Percentiles rank a stretch among this genome's conserved stretches.
Conservation (phyloP, 2,888 invertebrate species). For the Pheosia tremula region DNA sequence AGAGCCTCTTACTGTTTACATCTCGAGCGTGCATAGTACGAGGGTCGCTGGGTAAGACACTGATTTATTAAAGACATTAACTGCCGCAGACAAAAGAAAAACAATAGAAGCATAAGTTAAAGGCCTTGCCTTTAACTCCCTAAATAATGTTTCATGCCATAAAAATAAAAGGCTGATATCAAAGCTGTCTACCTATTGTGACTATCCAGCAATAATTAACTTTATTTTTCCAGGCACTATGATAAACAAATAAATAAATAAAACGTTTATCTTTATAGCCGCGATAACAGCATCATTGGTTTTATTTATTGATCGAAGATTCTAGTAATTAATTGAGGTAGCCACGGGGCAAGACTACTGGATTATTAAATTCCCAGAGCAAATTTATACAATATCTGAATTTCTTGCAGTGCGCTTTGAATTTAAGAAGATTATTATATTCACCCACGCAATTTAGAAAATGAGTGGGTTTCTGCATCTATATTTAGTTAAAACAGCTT, state of each 20-base stretch:
- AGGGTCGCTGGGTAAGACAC: conserved; percentile 54
- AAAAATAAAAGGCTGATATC: neutral
- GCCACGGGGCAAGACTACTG: neutral
- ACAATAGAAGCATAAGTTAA: neutral
- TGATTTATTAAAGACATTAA: too few relatives aligned
- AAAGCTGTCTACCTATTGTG: neutral
- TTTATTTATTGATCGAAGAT: neutral
- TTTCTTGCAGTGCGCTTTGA: too few relatives aligned
- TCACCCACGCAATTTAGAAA: too few relatives aligned
- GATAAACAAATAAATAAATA: conserved; percentile 4
- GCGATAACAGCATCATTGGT: neutral
- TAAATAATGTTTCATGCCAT: neutral
- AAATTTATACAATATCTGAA: neutral
- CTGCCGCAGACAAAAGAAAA: too few relatives aligned
- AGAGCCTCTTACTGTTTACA: conserved; percentile 51
- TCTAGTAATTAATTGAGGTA: neutral
- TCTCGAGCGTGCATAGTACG: conserved; percentile 60
- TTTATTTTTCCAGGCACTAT: neutral
- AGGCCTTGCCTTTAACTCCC: neutral
- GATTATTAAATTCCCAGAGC: neutral
- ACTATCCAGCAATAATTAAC: neutral
- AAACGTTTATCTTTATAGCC: conserved; percentile 6
- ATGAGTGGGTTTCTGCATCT: too few relatives aligned
- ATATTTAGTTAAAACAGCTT: too few relatives aligned
- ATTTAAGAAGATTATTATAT: too few relatives aligned